Evolutionary conservation across 2,888 invertebrate species (phyloP), one percentile per base, ranked within the genome.

Genomic region (Ormyrus thymus): DNA sequence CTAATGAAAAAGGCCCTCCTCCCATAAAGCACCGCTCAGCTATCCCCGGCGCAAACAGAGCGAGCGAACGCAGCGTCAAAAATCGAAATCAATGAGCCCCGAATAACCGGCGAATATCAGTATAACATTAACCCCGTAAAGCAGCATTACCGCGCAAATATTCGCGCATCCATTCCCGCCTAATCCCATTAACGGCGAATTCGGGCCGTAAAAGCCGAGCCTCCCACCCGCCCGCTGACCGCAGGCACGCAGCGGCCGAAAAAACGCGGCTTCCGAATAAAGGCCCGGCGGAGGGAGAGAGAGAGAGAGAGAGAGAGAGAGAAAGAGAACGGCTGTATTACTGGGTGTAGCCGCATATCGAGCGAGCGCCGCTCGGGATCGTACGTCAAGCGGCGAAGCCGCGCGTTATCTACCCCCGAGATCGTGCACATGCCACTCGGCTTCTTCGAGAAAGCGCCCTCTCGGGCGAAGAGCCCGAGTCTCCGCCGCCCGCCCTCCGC

Each of bases 331-430:
- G 29, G 29, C 29, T 29, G 29, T 29, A 29, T 29, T n/a, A 29
- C 43, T 10, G 15, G 51, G 29, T 29, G 29, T 29, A 43, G 45
- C 68, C 11, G 0, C n/a, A 10, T 69, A 71, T 71, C 71, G 62
- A 55, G 53, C 55, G 29, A 29, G 29, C 68, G 55, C 7, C 66
- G 13, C 29, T 7, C 3, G 50, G 75, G 68, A 68, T 76, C 59
- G 29, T 76, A 69, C 75, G 75, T 76, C 75, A 68, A 76, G 75
- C 66, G 50, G 66, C 59, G 50, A 51, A 73, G 64, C 64, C 64
- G 29, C 29, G 29, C 73, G 59, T 75, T 75, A 75, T 75, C 74
- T 75, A 9, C 59, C 58, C 48, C 55, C 55, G 13, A n/a, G 50
- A 75, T 75, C 56, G 53, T 43, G 53, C 74, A 13, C 59, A 13